Evolutionary conservation across 1,140 invertebrate genomes (phyloP), one percentile per base, ranked within the genome.

Genomic region (Radopholus similis): DNA sequence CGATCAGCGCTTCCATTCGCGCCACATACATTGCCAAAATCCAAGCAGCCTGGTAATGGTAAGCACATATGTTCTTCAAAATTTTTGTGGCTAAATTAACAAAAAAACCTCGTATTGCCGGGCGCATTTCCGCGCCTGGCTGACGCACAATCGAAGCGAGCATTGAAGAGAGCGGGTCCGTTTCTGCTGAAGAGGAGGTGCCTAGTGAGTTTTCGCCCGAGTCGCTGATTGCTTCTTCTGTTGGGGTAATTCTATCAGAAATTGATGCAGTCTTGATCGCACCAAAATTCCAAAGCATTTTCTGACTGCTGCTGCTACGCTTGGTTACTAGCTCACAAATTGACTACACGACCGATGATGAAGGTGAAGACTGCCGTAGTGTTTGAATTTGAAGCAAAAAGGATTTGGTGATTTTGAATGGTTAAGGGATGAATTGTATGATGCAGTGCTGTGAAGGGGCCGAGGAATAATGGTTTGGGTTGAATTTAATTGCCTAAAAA

Each of bases 201-300:
- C 59, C 59, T n/a, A 62, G 9, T 21, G 59, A 62, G 32, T 62
- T 62, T 18, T 62, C 59, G 21, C 59, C 59, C 11, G 59, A 62
- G 47, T 62, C 59, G 21, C 40, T 62, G 34, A 62, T 62, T 49
- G 42, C 59, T 26, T 62, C 59, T 49, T 18, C n/a, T 47, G 34
- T 34, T 9, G 30, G 30, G 38, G 38, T n/a, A 37, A 37, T 57
- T 3, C 11, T 13, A 1, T 8, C 9, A 44, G 30, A 60, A 2
- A 60, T 23, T 1, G 9, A 9, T 23, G 11, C 4, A 42, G 44
- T 2, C 28, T 37, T 23, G 23, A 58, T 32, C n/a, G 23, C 4
- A 60, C 57, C 57, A 60, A 60, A 60, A 15, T 60, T 60, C 57
- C 57, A 60, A 60, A 60, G 57, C 57, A 60, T 60, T 60, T 58